These are phyloP conservation scores for Naja naja DNA, from an alignment of 2,113 vertebrate genomes.

Conservation along the genomic window DNA sequence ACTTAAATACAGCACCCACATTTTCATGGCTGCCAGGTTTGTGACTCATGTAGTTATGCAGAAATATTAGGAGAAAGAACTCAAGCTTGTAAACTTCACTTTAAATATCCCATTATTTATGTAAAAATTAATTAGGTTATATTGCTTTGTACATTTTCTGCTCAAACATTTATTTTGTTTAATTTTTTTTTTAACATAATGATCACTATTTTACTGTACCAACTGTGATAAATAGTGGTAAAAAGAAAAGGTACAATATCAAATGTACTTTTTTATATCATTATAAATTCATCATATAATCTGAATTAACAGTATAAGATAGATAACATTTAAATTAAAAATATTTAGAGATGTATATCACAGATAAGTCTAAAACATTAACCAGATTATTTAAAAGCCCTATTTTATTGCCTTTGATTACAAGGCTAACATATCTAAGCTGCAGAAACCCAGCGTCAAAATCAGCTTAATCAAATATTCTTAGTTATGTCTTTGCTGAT, in stretches of 20 bases:
- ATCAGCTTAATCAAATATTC: neutral
- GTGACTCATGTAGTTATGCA: constrained; percentile 8
- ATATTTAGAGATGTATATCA: neutral
- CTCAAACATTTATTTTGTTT: neutral
- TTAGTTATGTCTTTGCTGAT: neutral
- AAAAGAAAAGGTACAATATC: neutral
- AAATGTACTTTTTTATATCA: neutral
- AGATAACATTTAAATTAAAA: neutral
- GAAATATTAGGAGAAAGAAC: neutral
- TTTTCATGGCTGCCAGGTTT: neutral
- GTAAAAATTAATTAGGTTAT: constrained; percentile 5
- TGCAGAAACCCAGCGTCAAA: neutral
- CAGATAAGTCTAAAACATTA: neutral
- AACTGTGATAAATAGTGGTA: neutral
- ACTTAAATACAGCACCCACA: neutral
- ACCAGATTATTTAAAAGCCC: neutral
- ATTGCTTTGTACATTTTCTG: constrained; percentile 6
- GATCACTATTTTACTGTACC: neutral
- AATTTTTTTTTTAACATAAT: neutral
- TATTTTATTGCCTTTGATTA: neutral
- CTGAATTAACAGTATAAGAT: neutral
- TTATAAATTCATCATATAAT: neutral
- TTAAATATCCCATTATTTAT: neutral
- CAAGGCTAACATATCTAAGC: neutral
- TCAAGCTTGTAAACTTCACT: constrained; percentile 21